These are phyloP conservation scores for Mystacornis crossleyi DNA, from an alignment of 2,113 vertebrate genomes.

Conservation along the genomic window DNA sequence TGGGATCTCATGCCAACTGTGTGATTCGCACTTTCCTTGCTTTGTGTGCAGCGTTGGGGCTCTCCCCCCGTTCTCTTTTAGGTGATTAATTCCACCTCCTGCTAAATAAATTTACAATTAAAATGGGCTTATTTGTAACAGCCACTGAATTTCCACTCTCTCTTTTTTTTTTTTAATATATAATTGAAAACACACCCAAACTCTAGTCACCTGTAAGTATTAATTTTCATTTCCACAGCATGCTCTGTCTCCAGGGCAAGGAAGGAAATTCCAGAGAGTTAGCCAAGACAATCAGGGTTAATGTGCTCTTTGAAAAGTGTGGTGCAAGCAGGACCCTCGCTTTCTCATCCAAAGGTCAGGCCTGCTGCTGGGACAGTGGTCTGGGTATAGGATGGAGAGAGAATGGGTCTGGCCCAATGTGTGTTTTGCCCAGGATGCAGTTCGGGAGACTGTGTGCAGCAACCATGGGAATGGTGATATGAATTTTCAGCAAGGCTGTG, in stretches of 20 bases:
- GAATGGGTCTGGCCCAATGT: neutral
- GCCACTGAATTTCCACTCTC: slow-evolving; percentile 52
- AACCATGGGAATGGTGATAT: neutral
- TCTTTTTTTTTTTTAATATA: neutral
- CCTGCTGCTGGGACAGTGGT: neutral
- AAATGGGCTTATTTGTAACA: slow-evolving; percentile 48
- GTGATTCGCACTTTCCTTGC: neutral
- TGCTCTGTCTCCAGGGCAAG: slow-evolving; percentile 61
- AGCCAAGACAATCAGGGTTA: slow-evolving; percentile 70
- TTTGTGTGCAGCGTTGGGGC: neutral
- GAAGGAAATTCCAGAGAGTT: slow-evolving; percentile 73
- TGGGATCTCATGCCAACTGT: slow-evolving; percentile 55
- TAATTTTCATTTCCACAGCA: slow-evolving; percentile 72
- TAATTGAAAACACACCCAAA: slow-evolving; percentile 72
- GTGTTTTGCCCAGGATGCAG: neutral
- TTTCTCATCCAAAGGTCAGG: slow-evolving; percentile 33
- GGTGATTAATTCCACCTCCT: slow-evolving; percentile 56
- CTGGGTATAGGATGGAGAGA: neutral
- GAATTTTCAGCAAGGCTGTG: neutral
- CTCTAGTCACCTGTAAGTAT: slow-evolving; percentile 51
- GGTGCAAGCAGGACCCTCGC: neutral
- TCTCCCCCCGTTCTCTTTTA: neutral
- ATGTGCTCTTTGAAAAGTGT: slow-evolving; percentile 56
- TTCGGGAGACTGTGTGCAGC: neutral
- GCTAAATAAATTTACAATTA: slow-evolving; percentile 61